Evolutionary conservation across 2,888 invertebrate species (phyloP), one percentile per base, ranked within the genome.

Genomic region (Stenichneumon culpator): DNA sequence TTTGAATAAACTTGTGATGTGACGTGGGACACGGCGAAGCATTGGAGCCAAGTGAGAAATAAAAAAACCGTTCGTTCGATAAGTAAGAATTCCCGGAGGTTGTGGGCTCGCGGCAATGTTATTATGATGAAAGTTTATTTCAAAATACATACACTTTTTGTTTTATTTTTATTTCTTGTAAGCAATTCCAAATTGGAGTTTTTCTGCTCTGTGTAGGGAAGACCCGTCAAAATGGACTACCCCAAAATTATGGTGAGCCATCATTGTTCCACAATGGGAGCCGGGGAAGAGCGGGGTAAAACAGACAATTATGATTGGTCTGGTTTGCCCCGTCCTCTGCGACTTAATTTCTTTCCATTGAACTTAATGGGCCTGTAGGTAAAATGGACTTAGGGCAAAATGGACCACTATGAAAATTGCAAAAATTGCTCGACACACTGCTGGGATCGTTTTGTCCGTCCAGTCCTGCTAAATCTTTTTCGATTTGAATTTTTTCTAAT

Each of bases 11-110:
- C 44, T 47, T 36, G n/a, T 5, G 28, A 54, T 9, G 54, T 52
- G 52, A 54, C 52, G 50, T 28, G 5, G 32, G 19, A 52, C 60
- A 44, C 73, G 28, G 44, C 28, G 16, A 60, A 73, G 39, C 57
- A 6, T 16, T 60, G 39, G 44, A 25, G 25, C 60, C 47, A 28
- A 73, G 44, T 22, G 25, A 60, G 28, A 25, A 32, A 73, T 39
- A 60, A 57, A 44, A 73, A 73, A 73, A 63, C 9, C 60, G 6
- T 25, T n/a, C 73, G 73, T 44, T 73, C 57, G 25, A 73, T 57
- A 57, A 54, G 19, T 54, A n/a, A 73, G 22, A 25, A 73, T 47
- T 60, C n/a, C 39, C 25, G 39, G 16, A 44, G 44, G 72, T 14
- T 22, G 52, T 25, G 50, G 28, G 28, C 50, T 47, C 25, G 25